Evolutionary conservation across 2,113 vertebrate genomes (phyloP).

Genomic region (Sprattus sprattus): DNA sequence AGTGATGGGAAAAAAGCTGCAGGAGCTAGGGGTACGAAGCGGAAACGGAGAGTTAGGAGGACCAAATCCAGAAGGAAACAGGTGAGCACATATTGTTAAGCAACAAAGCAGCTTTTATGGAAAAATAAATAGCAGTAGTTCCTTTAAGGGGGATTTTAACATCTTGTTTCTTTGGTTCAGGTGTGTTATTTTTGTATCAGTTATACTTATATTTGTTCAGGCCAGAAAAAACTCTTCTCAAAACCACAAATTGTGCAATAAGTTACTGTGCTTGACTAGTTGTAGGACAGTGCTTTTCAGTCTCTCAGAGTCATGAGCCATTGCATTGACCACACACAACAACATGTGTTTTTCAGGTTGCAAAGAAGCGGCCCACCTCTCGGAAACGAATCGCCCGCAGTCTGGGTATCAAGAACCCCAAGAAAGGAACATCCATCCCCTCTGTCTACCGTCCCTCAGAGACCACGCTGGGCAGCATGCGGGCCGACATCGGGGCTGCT

Average conservation of each 20-base stretch:
- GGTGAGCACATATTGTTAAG: slow-evolving; percentile 56
- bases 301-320: neutral
- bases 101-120: neutral
- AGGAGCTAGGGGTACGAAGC: slow-evolving; percentile 63
- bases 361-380: slow-evolving; percentile 68
- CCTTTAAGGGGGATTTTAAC: no score
- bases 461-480: slow-evolving; percentile 82
- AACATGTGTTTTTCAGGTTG: slow-evolving; percentile 40
- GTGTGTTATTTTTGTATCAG: neutral
- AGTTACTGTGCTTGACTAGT: neutral
- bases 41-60: slow-evolving; percentile 69
- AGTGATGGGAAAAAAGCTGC: slow-evolving; percentile 47
- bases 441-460: slow-evolving; percentile 78
- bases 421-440: slow-evolving; percentile 73
- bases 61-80: slow-evolving; percentile 65
- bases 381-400: slow-evolving; percentile 85
- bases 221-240: no score
- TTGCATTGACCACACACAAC: neutral
- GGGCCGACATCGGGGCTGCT: slow-evolving; percentile 90
- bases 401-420: slow-evolving; percentile 78
- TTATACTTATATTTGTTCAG: neutral
- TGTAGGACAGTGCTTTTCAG: neutral
- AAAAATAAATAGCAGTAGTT: neutral
- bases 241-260: no score
- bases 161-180: neutral